Conservation (phyloP, 2,888 invertebrate species). For the Biston stratarius region DNA sequence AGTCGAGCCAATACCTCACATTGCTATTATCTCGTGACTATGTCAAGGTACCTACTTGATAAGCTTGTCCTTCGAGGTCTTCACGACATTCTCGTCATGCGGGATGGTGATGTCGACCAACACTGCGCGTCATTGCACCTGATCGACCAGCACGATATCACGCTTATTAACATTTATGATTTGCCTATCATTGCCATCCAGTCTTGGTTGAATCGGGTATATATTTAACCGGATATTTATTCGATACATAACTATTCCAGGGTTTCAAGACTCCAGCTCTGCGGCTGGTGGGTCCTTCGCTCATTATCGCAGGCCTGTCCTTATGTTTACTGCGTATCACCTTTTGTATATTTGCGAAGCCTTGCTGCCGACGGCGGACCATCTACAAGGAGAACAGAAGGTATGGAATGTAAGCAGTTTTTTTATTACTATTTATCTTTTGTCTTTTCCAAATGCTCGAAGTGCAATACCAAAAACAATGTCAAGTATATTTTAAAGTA, state of each 20-base stretch:
- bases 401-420: constrained; percentile 49
- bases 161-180: neutral
- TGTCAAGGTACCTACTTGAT: too few relatives aligned
- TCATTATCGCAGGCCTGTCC: constrained; percentile 91
- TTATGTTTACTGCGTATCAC: constrained; percentile 94
- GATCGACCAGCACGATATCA: too few relatives aligned
- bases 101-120: too few relatives aligned
- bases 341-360: constrained; percentile 93
- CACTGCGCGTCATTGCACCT: too few relatives aligned
- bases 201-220: neutral
- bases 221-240: too few relatives aligned
- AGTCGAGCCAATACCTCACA: too few relatives aligned
- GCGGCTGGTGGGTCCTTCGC: constrained; percentile 94
- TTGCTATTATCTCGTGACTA: too few relatives aligned
- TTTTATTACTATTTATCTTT: neutral
- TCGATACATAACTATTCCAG: constrained; percentile 57
- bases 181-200: too few relatives aligned
- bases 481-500: too few relatives aligned
- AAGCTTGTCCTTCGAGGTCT: too few relatives aligned
- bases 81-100: too few relatives aligned
- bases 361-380: constrained; percentile 89
- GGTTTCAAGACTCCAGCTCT: constrained; percentile 94
- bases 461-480: neutral
- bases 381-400: constrained; percentile 88
- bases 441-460: too few relatives aligned